Conservation (phyloP, 2,797 vertebrate species). For the Eurystomus glaucurus region DNA sequence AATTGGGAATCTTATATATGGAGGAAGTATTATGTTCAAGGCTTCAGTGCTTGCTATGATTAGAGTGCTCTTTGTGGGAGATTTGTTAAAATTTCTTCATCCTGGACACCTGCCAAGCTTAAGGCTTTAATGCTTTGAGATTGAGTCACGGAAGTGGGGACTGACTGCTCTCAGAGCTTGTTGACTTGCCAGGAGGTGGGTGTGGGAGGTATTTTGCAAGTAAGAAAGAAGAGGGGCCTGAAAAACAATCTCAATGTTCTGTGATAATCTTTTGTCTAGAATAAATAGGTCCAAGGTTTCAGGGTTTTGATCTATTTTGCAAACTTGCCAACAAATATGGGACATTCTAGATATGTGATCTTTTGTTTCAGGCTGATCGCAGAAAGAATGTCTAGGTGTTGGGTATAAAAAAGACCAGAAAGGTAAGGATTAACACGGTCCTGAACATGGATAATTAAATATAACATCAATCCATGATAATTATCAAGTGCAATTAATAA, state of each 20-base stretch:
- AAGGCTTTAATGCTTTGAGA: constrained; percentile 51
- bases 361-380: neutral
- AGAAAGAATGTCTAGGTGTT: neutral
- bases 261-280: constrained; percentile 1
- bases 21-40: constrained; percentile 64
- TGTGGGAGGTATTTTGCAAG: constrained; percentile 29
- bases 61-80: constrained; percentile 60
- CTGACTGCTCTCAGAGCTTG: constrained; percentile 42
- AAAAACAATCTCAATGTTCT: neutral
- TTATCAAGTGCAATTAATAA: neutral
- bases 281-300: neutral
- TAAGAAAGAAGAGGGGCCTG: neutral
- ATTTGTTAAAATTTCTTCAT: constrained; percentile 63
- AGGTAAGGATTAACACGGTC: neutral
- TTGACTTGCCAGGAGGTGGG: constrained; percentile 43
- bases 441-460: neutral
- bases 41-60: constrained; percentile 60
- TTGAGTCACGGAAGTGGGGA: constrained; percentile 42
- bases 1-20: constrained; percentile 27
- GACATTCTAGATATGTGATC: neutral
- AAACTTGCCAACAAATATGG: neutral
- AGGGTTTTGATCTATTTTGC: neutral
- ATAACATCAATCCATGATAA: neutral
- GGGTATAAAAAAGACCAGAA: neutral
- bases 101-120: constrained; percentile 64